Conservation (phyloP, 1,140 invertebrate genomes). For the Bombus huntii region DNA sequence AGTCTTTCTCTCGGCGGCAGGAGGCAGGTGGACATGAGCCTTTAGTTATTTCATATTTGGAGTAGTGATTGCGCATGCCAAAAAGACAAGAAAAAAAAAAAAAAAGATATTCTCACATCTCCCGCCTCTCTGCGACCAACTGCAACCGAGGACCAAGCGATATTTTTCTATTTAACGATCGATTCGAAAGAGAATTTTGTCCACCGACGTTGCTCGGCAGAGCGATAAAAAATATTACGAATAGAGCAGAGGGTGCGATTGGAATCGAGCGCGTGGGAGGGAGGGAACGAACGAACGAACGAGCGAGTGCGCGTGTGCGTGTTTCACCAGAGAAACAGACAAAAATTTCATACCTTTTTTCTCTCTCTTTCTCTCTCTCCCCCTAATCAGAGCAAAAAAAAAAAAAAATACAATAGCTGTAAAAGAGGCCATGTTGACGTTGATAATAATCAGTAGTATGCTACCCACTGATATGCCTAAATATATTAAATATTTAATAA, state of each 20-base stretch:
- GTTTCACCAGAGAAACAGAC: slow-evolving; percentile 54
- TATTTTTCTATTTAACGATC: slow-evolving; percentile 72
- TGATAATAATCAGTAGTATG: slow-evolving; percentile 67
- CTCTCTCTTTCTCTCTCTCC: slow-evolving; percentile 34
- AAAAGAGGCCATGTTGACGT: slow-evolving; percentile 59
- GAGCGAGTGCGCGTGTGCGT: slow-evolving; percentile 61
- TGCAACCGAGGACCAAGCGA: slow-evolving; percentile 79
- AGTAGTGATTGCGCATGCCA: slow-evolving; percentile 83
- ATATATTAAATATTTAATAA: slow-evolving; percentile 73
- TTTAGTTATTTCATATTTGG: slow-evolving; percentile 82
- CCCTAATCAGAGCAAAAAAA: slow-evolving; percentile 31
- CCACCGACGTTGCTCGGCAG: slow-evolving; percentile 61
- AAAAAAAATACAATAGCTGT: slow-evolving; percentile 41
- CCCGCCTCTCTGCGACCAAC: slow-evolving; percentile 81
- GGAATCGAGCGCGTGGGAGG: slow-evolving; percentile 62
- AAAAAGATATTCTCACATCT: slow-evolving; percentile 82
- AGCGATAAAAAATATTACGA: slow-evolving; percentile 54
- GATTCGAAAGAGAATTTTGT: slow-evolving; percentile 75
- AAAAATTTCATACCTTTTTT: slow-evolving; percentile 37
- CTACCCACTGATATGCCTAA: slow-evolving; percentile 70
- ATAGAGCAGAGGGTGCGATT: slow-evolving; percentile 55
- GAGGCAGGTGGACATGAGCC: slow-evolving; percentile 80
- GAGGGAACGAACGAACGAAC: slow-evolving; percentile 53
- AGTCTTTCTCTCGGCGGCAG: slow-evolving; percentile 72
- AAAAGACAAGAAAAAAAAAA: slow-evolving; percentile 68